A percentile compares a stretch with the other conserved stretches of the same genome.
These are phyloP conservation scores for Euwallacea fornicatus DNA, from an alignment of 1,140 invertebrate species.

Conservation along the genomic window DNA sequence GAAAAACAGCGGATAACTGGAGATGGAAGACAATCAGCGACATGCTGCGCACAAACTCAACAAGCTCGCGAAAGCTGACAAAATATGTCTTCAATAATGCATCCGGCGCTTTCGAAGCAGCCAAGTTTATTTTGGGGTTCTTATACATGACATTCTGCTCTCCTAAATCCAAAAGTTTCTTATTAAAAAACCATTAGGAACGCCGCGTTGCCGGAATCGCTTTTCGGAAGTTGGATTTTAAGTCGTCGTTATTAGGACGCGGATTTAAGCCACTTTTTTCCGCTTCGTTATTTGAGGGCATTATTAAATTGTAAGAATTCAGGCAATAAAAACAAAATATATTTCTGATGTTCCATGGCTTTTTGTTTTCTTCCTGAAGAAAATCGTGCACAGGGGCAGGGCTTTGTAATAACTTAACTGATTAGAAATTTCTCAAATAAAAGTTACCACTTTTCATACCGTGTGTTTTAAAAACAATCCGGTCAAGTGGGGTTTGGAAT, in stretches of 20 bases:
- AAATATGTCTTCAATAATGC: conserved; percentile 36
- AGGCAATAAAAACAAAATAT: too few relatives aligned
- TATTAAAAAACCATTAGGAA: conserved; percentile 24
- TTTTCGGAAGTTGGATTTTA: conserved; percentile 1
- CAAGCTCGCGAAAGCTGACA: conserved; percentile 30
- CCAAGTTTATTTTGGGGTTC: conserved; percentile 26
- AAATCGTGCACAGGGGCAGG: too few relatives aligned
- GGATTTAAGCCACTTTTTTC: conserved; percentile 13
- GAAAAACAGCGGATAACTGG: conserved; percentile 23
- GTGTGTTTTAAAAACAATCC: too few relatives aligned
- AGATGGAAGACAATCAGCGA: conserved; percentile 26
- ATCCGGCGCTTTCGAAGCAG: conserved; percentile 17
- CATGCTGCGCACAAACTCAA: conserved; percentile 19
- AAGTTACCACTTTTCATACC: too few relatives aligned
- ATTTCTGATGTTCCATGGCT: too few relatives aligned
- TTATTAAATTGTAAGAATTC: too few relatives aligned
- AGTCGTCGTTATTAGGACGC: conserved; percentile 13
- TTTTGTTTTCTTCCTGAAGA: too few relatives aligned
- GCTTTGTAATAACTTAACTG: too few relatives aligned
- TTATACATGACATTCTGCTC: conserved; percentile 26
- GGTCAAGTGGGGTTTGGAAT: too few relatives aligned
- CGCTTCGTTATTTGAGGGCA: not conserved
- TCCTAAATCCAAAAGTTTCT: conserved; percentile 14
- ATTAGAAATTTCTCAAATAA: too few relatives aligned
- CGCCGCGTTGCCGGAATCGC: conserved; percentile 15